A percentile compares a stretch with the other conserved stretches of the same genome.
Conservation (phyloP, 2,888 invertebrate genomes). For the Patella pellucida region DNA sequence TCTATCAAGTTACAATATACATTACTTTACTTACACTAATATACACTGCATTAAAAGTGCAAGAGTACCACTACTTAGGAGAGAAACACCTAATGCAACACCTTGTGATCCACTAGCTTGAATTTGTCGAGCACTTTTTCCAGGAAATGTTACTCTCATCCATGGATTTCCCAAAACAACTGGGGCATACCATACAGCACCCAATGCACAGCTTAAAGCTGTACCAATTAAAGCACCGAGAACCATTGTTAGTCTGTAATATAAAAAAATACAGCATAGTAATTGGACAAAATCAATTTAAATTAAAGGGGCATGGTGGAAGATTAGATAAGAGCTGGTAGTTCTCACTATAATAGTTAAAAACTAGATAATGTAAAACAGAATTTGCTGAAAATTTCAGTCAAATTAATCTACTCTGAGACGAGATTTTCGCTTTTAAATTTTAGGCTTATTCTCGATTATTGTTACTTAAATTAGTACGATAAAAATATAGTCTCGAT, state of each 20-base stretch:
- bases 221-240: slow-evolving; percentile 47
- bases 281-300: no score
- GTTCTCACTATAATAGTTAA: no score
- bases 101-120: slow-evolving; percentile 24
- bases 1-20: neutral
- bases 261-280: no score
- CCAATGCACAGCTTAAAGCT: slow-evolving; percentile 39
- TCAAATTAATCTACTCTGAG: no score
- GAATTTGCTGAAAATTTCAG: no score
- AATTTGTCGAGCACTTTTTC: slow-evolving; percentile 39
- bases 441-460: no score
- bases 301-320: no score
- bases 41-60: slow-evolving; percentile 43
- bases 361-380: no score
- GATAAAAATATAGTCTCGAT: no score
- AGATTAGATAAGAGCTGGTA: no score
- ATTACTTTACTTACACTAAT: slow-evolving; percentile 41
- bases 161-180: slow-evolving; percentile 44
- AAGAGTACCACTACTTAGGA: slow-evolving; percentile 38
- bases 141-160: slow-evolving; percentile 46
- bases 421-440: no score
- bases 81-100: slow-evolving; percentile 36
- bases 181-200: slow-evolving; percentile 46
- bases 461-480: no score
- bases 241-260: slow-evolving; percentile 34